Conservation (phyloP, 2,797 vertebrate genomes). For the Scyliorhinus canicula region DNA sequence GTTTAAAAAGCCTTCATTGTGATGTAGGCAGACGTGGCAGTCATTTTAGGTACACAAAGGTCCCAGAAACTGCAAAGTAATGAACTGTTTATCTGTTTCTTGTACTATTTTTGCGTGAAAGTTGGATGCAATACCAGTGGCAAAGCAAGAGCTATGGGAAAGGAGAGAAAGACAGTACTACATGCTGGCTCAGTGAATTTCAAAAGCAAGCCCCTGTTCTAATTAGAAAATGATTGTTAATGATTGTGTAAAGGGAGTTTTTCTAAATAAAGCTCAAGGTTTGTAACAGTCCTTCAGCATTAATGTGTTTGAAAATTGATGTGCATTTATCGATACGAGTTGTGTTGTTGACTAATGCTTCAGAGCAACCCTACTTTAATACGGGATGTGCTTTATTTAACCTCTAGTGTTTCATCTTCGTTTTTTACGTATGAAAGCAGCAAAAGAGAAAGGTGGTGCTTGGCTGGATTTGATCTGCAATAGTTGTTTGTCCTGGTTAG, state of each 20-base stretch:
- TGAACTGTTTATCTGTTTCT: not conserved
- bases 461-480: conserved; percentile 21
- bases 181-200: not conserved
- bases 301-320: not conserved
- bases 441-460: conserved; percentile 8
- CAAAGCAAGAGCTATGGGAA: too few relatives aligned
- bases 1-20: not conserved
- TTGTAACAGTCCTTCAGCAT: not conserved
- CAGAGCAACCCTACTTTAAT: not conserved
- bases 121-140: not conserved
- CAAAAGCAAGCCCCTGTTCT: not conserved
- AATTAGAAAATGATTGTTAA: not conserved
- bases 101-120: not conserved
- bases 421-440: conserved; percentile 19
- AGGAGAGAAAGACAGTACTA: not conserved
- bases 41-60: too few relatives aligned
- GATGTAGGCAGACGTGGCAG: too few relatives aligned
- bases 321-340: not conserved
- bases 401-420: not conserved
- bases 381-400: not conserved
- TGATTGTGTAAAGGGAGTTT: not conserved
- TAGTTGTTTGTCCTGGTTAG: conserved; percentile 31
- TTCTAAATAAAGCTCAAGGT: not conserved
- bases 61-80: not conserved
- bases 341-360: not conserved